phyloP scores from a whole-genome alignment of 2,888 invertebrate species.

The Strigamia transsilvanica region DNA sequence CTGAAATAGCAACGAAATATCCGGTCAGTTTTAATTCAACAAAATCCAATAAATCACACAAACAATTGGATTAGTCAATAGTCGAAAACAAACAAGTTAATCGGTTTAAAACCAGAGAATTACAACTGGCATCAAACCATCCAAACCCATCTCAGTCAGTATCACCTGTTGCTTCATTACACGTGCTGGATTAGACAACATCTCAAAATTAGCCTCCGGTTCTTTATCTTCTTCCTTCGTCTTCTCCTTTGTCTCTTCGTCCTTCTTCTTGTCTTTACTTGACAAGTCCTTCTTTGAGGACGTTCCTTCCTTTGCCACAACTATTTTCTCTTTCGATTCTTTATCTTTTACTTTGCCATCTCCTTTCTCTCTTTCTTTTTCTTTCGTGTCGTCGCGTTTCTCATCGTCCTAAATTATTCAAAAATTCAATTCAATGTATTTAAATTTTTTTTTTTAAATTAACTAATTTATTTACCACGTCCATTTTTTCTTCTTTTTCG shows the following conservation, averaged over 20 bases:
- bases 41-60: background rate
- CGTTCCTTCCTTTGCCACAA: conserved; percentile 64
- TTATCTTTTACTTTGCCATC: conserved; percentile 66
- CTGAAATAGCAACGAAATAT: conserved; percentile 60
- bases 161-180: conserved; percentile 85
- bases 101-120: background rate
- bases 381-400: conserved; percentile 63
- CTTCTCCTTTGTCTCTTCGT: conserved; percentile 64
- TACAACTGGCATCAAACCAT: background rate
- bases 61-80: conserved; percentile 25
- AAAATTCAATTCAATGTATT: background rate
- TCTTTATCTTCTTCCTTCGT: conserved; percentile 71
- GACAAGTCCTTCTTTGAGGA: conserved; percentile 61
- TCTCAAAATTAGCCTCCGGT: conserved; percentile 86
- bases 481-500: conserved; percentile 76
- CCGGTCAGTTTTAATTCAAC: background rate
- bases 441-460: background rate
- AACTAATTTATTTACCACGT: conserved; percentile 71
- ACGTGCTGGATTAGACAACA: conserved; percentile 92
- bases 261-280: conserved; percentile 64
- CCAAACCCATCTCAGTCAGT: background rate
- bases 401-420: conserved; percentile 58
- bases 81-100: conserved; percentile 4
- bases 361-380: conserved; percentile 69
- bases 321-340: conserved; percentile 63